phyloP scores from a whole-genome alignment of 2,888 invertebrate genomes.

The Drosophila sordidapex region DNA sequence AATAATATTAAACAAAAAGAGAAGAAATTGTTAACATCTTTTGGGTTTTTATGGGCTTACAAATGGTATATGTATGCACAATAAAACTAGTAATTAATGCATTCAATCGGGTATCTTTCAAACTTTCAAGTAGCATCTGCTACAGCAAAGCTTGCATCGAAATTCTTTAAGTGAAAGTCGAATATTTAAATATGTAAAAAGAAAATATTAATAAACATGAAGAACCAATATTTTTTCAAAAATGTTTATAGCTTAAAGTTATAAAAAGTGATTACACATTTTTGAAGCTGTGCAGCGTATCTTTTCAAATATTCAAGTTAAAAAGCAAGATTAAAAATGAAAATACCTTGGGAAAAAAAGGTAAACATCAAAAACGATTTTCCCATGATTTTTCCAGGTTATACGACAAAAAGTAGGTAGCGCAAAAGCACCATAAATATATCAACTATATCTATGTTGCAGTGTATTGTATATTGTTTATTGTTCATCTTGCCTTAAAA shows the following conservation, averaged over 20 bases:
- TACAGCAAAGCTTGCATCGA: neutral
- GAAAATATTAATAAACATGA: too few relatives aligned
- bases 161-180: neutral
- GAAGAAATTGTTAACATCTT: too few relatives aligned
- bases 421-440: neutral
- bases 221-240: too few relatives aligned
- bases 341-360: neutral
- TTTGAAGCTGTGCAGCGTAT: neutral
- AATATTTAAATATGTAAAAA: neutral
- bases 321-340: neutral
- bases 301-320: neutral
- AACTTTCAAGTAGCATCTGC: rapidly evolving
- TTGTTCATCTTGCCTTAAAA: neutral
- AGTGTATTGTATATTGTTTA: neutral
- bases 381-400: neutral
- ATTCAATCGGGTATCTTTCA: neutral
- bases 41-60: too few relatives aligned
- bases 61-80: too few relatives aligned
- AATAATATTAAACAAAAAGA: neutral
- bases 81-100: neutral
- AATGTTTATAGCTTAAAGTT: neutral
- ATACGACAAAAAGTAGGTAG: neutral
- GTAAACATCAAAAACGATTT: neutral
- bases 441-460: neutral
- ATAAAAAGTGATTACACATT: neutral